Evolutionary conservation across 1,140 invertebrate genomes (phyloP).

Genomic region (Antheraea mylitta): DNA sequence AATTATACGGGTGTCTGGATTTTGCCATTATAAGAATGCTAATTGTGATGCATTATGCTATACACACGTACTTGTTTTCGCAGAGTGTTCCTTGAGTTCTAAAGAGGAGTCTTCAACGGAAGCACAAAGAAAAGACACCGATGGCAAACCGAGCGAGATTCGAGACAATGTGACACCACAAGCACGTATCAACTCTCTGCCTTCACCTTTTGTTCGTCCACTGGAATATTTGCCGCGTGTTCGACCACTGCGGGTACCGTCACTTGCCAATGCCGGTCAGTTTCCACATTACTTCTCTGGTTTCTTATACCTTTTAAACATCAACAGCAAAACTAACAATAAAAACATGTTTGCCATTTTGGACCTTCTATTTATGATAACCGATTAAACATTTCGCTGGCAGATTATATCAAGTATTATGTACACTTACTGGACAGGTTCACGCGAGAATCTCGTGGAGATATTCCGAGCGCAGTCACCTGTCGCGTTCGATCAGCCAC

Average conservation of each 20-base stretch:
- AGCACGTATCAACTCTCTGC: background rate
- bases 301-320: too few species aligned
- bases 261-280: background rate
- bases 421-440: slow-evolving; percentile 26
- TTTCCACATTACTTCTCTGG: background rate
- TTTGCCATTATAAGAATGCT: too few species aligned
- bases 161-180: background rate
- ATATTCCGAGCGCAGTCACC: slow-evolving; percentile 45
- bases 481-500: slow-evolving; percentile 37
- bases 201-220: background rate
- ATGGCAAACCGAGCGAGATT: background rate
- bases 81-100: background rate
- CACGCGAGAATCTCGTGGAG: slow-evolving; percentile 41
- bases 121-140: background rate
- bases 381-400: background rate
- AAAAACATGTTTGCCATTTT: too few species aligned
- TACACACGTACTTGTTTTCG: background rate
- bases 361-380: background rate
- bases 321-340: too few species aligned
- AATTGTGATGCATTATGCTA: too few species aligned
- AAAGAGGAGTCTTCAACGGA: background rate
- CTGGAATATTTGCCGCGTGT: background rate
- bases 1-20: too few species aligned
- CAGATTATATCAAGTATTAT: background rate
- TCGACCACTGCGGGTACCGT: background rate